Base-by-base conservation (phyloP, 2,888 invertebrate genomes). In the Brachynemurus nebulosus region DNA sequence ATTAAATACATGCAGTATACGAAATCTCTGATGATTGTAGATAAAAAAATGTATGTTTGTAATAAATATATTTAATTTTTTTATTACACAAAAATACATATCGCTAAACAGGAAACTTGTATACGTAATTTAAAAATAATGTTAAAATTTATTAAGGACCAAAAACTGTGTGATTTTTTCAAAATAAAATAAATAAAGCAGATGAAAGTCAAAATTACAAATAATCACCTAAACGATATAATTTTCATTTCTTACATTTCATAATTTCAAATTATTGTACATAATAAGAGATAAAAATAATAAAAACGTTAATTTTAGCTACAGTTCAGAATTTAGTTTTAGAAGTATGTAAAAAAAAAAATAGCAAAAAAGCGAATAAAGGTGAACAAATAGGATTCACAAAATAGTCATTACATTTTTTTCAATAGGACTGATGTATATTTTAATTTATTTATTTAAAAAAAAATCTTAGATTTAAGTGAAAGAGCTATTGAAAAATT, bases 101-200 rank as follows among this genome's bases (percentile, higher is more conserved):
- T 30, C 30, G 30, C 6, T 30, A 12, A 30, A 30, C 30, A 30
- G 30, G 30, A 30, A 30, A 30, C n/a, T 30, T 30, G 30, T 30
- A 30, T 30, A 30, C 30, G 30, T 30, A 30, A 4, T 30, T 12
- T 12, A 27, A 3, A 27, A 27, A 27, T 27, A 27, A 30, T 30
- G 14, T 30, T 12, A 11, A 30, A 30, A 30, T 2, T 30, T 30
- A 14, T 30, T 30, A 30, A 30, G 30, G 30, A 30, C 30, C 30
- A 30, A 30, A n/a, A n/a, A 30, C n/a, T 30, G 30, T 30, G 30
- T 30, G 30, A 30, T 30, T 30, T n/a, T n/a, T n/a, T n/a, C n/a
- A 14, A 5, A 30, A 4, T 3, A 30, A 30, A 23, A 27, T n/a
- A 27, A 27, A 27, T 4, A 27, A 2, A 27, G 12, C 2, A 27